phyloP scores from a whole-genome alignment of 53 echinoderm and acorn worm genomes.

The Zoroaster sp. region DNA sequence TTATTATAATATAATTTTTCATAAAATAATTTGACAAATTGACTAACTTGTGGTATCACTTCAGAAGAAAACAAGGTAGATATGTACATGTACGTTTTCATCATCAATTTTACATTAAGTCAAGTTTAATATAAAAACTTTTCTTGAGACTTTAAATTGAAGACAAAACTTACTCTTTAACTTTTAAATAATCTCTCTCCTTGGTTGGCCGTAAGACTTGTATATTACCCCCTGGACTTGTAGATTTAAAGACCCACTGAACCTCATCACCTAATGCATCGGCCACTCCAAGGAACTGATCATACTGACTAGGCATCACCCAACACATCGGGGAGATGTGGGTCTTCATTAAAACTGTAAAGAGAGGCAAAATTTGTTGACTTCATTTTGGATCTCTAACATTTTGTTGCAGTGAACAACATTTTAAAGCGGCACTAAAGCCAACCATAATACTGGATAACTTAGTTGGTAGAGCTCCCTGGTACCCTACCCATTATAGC shows the following conservation, averaged over 20 bases:
- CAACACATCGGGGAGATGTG: slow-evolving; percentile 86
- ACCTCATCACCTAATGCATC: slow-evolving; percentile 85
- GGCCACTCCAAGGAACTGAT: slow-evolving; percentile 86
- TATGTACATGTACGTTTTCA: too few relatives aligned
- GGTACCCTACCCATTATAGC: too few relatives aligned
- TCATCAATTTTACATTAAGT: background rate
- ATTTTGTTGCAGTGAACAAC: background rate
- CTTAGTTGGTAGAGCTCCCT: background rate
- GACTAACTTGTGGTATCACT: too few relatives aligned
- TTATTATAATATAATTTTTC: too few relatives aligned
- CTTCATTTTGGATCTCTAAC: background rate
- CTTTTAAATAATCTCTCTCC: slow-evolving; percentile 83
- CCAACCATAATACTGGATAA: background rate
- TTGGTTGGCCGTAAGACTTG: slow-evolving; percentile 90
- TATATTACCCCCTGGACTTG: slow-evolving; percentile 71
- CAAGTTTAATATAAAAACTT: background rate
- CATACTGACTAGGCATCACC: slow-evolving; percentile 92
- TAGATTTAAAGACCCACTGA: slow-evolving; percentile 92
- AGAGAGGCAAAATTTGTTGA: too few relatives aligned
- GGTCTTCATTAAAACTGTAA: slow-evolving; percentile 74
- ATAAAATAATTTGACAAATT: too few relatives aligned
- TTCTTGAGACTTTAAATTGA: too few relatives aligned
- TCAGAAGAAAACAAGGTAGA: too few relatives aligned
- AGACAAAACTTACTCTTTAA: slow-evolving; percentile 83
- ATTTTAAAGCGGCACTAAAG: background rate